Conservation (phyloP, 2,113 vertebrate genomes). For the Oreochromis tanganicae region DNA sequence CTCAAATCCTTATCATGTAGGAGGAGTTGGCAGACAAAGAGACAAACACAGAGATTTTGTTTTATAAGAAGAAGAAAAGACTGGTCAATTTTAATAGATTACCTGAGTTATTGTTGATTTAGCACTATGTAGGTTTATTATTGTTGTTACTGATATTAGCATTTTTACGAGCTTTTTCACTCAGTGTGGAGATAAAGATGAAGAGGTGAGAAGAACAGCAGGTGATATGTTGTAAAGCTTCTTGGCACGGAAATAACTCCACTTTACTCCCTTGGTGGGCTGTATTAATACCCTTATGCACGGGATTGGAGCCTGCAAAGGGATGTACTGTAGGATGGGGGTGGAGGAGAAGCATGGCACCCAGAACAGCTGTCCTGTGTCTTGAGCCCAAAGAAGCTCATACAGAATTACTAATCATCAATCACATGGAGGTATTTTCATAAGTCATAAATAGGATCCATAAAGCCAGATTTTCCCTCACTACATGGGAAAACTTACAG, state of each 20-base stretch:
- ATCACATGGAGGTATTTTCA: constrained; percentile 54
- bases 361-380: constrained; percentile 36
- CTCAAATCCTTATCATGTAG: neutral
- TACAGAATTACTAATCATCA: constrained; percentile 55
- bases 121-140: neutral
- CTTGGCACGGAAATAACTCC: neutral
- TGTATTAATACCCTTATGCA: constrained; percentile 23
- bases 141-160: neutral
- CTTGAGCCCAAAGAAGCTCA: constrained; percentile 10
- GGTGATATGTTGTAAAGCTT: neutral
- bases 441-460: constrained; percentile 44
- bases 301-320: neutral
- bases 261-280: constrained; percentile 15
- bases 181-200: neutral
- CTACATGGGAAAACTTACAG: constrained; percentile 26
- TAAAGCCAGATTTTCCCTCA: constrained; percentile 34
- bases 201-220: neutral
- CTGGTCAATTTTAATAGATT: neutral
- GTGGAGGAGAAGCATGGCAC: constrained; percentile 5
- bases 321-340: constrained; percentile 5
- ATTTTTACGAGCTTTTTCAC: neutral
- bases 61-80: neutral
- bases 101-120: neutral
- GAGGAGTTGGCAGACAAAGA: neutral
- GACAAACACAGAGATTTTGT: neutral